Conservation (phyloP, 2,888 invertebrate genomes). For the Limenitis camilla region DNA sequence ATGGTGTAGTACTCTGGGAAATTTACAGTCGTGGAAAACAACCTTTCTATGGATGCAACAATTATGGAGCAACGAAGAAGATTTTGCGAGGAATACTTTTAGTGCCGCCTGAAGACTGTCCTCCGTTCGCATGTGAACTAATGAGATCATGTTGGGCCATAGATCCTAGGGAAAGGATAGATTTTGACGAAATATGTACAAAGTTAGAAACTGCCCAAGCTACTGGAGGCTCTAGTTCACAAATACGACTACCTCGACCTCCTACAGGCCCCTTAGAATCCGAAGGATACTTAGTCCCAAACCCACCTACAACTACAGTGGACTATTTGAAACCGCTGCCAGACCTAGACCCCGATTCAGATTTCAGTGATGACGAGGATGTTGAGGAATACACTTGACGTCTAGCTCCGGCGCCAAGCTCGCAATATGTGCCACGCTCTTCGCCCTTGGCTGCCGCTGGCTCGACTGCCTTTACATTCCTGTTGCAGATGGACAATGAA, state of each 20-base stretch:
- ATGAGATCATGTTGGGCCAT: slow-evolving; percentile 88
- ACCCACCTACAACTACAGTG: slow-evolving; percentile 57
- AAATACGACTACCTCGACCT: slow-evolving; percentile 55
- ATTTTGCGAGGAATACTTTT: slow-evolving; percentile 86
- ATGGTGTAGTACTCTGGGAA: slow-evolving; percentile 95
- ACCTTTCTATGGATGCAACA: slow-evolving; percentile 92
- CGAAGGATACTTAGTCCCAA: slow-evolving; percentile 80
- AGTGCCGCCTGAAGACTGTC: slow-evolving; percentile 86
- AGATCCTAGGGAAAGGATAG: slow-evolving; percentile 84
- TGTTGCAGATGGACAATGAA: slow-evolving; percentile 33
- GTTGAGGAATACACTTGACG: slow-evolving; percentile 65
- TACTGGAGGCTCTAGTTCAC: slow-evolving; percentile 38
- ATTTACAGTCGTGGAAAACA: slow-evolving; percentile 94
- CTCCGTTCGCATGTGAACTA: slow-evolving; percentile 80
- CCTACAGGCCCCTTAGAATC: slow-evolving; percentile 78
- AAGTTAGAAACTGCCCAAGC: slow-evolving; percentile 73
- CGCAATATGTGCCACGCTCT: slow-evolving; percentile 50
- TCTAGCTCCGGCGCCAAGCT: slow-evolving; percentile 33
- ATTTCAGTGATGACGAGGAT: slow-evolving; percentile 52
- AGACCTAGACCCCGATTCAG: slow-evolving; percentile 36
- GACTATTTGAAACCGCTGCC: slow-evolving; percentile 75
- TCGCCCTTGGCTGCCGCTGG: slow-evolving; percentile 36
- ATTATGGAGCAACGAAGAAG: slow-evolving; percentile 88
- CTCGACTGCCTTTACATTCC: slow-evolving; percentile 47
- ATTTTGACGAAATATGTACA: slow-evolving; percentile 80